phyloP scores from a whole-genome alignment of 2,888 invertebrate genomes.

The Gari tellinella region DNA sequence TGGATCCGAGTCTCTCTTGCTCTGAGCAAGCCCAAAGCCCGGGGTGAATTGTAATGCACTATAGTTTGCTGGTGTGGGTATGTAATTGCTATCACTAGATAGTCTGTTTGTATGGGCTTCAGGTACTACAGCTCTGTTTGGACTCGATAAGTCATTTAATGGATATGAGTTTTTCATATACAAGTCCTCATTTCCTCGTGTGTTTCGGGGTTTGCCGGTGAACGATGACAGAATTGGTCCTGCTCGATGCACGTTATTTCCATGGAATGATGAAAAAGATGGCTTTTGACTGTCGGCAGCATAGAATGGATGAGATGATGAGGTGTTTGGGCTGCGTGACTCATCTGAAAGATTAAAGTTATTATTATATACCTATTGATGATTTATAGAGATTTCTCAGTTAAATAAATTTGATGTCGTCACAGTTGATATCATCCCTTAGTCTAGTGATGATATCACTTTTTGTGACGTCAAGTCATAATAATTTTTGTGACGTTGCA shows the following conservation, averaged over 20 bases:
- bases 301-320: slow-evolving; percentile 58
- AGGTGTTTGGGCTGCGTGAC: slow-evolving; percentile 54
- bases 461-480: too few relatives aligned
- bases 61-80: slow-evolving; percentile 16
- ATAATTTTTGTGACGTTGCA: too few relatives aligned
- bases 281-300: slow-evolving; percentile 54
- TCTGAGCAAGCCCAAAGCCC: slow-evolving; percentile 21
- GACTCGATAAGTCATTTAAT: slow-evolving; percentile 59
- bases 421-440: too few relatives aligned
- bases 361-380: not conserved
- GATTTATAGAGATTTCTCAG: not conserved
- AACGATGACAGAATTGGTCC: slow-evolving; percentile 55
- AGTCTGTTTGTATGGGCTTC: slow-evolving; percentile 27
- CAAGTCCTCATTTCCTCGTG: slow-evolving; percentile 27
- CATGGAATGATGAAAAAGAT: slow-evolving; percentile 57
- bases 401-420: too few relatives aligned
- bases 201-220: slow-evolving; percentile 33
- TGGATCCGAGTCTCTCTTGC: slow-evolving; percentile 41
- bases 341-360: slow-evolving; percentile 46
- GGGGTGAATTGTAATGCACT: slow-evolving; percentile 23
- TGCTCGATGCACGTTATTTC: slow-evolving; percentile 53
- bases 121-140: slow-evolving; percentile 31
- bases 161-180: slow-evolving; percentile 41
- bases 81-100: slow-evolving; percentile 25
- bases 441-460: too few relatives aligned